phyloP scores from a whole-genome alignment of 1,140 invertebrate genomes.

The Dreissena polymorpha region DNA sequence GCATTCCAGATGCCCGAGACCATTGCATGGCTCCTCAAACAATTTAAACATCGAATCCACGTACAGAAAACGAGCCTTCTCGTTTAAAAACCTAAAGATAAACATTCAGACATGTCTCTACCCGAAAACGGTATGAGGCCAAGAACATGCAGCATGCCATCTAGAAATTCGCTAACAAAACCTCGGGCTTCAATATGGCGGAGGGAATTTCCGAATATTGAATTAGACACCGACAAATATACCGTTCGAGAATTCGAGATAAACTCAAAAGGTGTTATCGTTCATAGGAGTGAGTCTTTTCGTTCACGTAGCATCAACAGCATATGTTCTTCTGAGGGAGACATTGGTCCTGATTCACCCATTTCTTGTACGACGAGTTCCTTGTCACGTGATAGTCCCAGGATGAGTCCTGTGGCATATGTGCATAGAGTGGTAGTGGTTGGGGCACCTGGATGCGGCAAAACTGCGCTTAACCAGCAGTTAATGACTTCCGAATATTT shows the following conservation, averaged over 20 bases:
- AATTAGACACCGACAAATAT: conserved; percentile 86
- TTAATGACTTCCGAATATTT: conserved; percentile 97
- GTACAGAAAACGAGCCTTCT: conserved; percentile 60
- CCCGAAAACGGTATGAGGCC: conserved; percentile 64
- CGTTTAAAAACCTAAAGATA: conserved; percentile 64
- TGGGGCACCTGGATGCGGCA: conserved; percentile 81
- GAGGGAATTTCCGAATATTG: conserved; percentile 46
- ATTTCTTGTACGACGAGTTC: not conserved
- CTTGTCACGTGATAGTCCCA: conserved; percentile 12
- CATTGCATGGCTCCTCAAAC: conserved; percentile 12
- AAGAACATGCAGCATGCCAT: conserved; percentile 68
- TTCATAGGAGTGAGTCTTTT: conserved; percentile 95
- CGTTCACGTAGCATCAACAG: conserved; percentile 83
- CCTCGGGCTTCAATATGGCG: conserved; percentile 60
- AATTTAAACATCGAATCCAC: conserved; percentile 53
- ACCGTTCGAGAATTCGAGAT: conserved; percentile 92
- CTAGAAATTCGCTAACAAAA: conserved; percentile 60
- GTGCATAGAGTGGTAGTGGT: not conserved
- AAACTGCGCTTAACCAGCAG: conserved; percentile 92
- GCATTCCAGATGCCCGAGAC: conserved; percentile 6
- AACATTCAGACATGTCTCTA: conserved; percentile 52
- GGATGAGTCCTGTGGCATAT: conserved; percentile 12
- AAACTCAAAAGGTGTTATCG: conserved; percentile 90
- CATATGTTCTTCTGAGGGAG: conserved; percentile 83
- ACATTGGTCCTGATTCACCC: conserved; percentile 2